Conservation (phyloP, 2,797 vertebrate species). For the Betta splendens region DNA sequence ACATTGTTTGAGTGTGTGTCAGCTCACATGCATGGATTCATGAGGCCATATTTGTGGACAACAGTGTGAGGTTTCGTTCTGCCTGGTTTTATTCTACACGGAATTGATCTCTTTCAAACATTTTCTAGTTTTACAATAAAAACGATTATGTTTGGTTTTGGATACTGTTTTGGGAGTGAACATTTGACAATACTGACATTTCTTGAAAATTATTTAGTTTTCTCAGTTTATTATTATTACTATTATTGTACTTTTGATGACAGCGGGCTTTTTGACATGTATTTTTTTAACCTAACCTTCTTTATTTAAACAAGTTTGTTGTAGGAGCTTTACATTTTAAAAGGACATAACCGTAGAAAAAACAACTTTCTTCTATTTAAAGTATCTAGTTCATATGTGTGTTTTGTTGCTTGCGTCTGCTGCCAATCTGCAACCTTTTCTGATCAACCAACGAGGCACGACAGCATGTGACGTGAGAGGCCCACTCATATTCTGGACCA, state of each 20-base stretch:
- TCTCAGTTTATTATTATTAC: neutral
- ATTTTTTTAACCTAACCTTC: too few relatives aligned
- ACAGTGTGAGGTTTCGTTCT: constrained; percentile 15
- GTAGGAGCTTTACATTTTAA: neutral
- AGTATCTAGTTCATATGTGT: neutral
- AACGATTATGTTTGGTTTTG: neutral
- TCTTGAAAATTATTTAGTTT: neutral
- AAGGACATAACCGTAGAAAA: constrained; percentile 5
- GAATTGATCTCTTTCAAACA: constrained; percentile 1
- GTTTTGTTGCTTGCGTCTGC: constrained; percentile 7
- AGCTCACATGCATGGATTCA: constrained; percentile 38
- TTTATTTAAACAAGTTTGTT: constrained; percentile 6
- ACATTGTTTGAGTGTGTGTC: constrained; percentile 16
- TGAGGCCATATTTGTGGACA: constrained; percentile 28
- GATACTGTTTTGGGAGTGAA: neutral
- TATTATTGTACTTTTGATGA: neutral
- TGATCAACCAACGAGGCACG: constrained; percentile 41
- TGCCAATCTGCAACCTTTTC: constrained; percentile 23
- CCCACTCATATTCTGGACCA: constrained; percentile 61
- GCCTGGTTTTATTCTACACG: constrained; percentile 15
- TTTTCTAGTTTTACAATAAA: constrained; percentile 1
- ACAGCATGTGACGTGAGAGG: constrained; percentile 54
- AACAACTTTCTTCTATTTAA: constrained; percentile 1
- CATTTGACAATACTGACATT: constrained; percentile 4
- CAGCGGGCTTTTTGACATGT: neutral